Base-by-base conservation (phyloP, 2,888 invertebrate genomes). In the Leptinotarsa rubiginosa region DNA sequence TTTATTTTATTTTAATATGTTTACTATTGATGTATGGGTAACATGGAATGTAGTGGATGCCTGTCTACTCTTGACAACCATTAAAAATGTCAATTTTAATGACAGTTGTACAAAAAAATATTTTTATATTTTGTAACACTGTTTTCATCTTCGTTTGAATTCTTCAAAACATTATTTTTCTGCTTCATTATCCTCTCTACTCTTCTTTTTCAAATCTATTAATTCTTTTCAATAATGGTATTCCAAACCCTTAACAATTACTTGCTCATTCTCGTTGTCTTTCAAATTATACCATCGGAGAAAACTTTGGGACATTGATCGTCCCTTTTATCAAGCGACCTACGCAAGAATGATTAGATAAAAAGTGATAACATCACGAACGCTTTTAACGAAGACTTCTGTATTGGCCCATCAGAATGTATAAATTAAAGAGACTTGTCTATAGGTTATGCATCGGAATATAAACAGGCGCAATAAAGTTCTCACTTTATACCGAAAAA, bases 381-480 rank as follows among this genome's bases (percentile, higher is more conserved):
- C 31, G 18, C 62, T 62, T 41, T 41, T 41, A 41, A 41, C 41
- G 41, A 41, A 41, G 41, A 41, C 41, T 41, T 62, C 62, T 62
- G 62, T 62, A 62, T 62, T 62, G 41, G 31, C 41, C 41, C 41
- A 62, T 41, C 31, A 62, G 4, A 7, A 25, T 7, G 62, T 5
- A 62, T 41, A 41, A 62, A 62, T 31, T 41, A 62, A n/a, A 31
- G 12, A 25, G 16, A 16, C 62, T 62, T n/a, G 62, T 16, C 16
- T 41, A 62, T 62, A 18, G 62, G 18, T 41, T 62, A 31, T 62
- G 18, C 31, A 70, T 70, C 50, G 47, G 59, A 62, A 50, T 70
- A 64, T 70, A 49, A 70, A 70, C 50, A 70, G 50, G 50, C 31
- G 64, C 50, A 16, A 70, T 70, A 70, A 70, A 70, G 50, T 70